phyloP scores from a whole-genome alignment of 37 sponge, comb jelly and placozoan species.

The Lycopodina hypogea region DNA sequence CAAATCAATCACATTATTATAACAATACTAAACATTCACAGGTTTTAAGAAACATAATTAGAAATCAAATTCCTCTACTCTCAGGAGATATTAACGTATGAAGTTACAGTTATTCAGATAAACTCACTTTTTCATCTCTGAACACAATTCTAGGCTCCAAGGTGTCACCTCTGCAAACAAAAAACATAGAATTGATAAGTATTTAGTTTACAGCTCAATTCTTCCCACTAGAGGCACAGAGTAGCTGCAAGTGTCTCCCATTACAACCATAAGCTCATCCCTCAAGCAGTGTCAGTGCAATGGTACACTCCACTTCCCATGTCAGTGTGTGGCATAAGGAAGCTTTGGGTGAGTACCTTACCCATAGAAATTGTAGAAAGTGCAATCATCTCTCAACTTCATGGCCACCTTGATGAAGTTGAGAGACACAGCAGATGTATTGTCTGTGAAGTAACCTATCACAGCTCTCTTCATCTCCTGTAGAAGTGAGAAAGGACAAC shows the following conservation, averaged over 20 bases:
- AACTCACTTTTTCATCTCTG: slow-evolving; percentile 32
- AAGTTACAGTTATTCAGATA: too few species aligned
- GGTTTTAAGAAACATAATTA: too few species aligned
- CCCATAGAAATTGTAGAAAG: slow-evolving; percentile 36
- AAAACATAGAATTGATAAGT: background rate
- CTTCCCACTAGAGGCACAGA: background rate
- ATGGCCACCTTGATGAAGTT: slow-evolving; percentile 44
- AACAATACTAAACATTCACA: too few species aligned
- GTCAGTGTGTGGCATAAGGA: too few species aligned
- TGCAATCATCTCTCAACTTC: slow-evolving; percentile 59
- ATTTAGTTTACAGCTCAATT: background rate
- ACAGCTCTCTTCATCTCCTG: slow-evolving; percentile 61
- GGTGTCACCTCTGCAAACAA: background rate
- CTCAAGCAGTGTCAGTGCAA: too few species aligned
- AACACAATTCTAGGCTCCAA: slow-evolving; percentile 14
- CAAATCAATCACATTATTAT: too few species aligned
- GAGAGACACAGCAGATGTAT: slow-evolving; percentile 16
- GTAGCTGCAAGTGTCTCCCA: too few species aligned
- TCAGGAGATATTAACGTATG: too few species aligned
- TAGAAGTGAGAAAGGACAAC: too few species aligned
- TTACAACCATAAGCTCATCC: too few species aligned
- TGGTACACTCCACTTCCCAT: too few species aligned
- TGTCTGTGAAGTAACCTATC: slow-evolving; percentile 55
- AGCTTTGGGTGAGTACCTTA: background rate
- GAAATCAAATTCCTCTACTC: too few species aligned